Conservation (phyloP, 2,797 vertebrate genomes). For the Smutsia temminckii region DNA sequence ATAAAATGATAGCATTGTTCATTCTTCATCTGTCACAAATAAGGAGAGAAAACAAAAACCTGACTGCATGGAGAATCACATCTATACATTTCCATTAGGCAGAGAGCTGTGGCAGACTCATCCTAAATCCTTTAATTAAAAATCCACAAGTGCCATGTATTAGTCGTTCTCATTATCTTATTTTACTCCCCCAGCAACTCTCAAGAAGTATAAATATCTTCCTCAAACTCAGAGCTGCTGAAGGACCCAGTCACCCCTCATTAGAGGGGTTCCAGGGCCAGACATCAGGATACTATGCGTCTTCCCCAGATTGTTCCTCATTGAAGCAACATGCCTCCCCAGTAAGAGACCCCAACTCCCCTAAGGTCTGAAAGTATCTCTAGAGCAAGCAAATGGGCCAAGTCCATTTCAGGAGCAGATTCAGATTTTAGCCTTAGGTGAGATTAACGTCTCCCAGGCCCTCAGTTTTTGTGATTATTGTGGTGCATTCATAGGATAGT, state of each 20-base stretch:
- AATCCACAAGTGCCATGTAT: neutral
- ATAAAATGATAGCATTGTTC: neutral
- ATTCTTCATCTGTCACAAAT: neutral
- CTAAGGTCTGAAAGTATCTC: neutral
- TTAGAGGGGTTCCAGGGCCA: neutral
- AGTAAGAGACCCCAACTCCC: neutral
- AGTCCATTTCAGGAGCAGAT: neutral
- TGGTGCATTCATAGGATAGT: neutral
- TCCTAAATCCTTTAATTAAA: constrained; percentile 21
- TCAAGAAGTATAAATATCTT: neutral
- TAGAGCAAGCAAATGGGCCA: neutral
- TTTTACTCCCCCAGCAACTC: neutral
- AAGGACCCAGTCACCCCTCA: neutral
- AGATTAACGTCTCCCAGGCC: neutral
- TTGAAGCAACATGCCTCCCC: neutral
- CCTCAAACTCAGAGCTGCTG: neutral
- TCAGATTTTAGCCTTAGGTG: neutral
- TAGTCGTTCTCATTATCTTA: neutral
- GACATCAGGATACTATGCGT: neutral
- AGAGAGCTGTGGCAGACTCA: neutral
- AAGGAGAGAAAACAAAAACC: neutral
- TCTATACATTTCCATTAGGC: constrained; percentile 11
- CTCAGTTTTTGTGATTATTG: neutral
- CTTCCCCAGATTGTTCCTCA: neutral
- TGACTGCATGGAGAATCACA: neutral